A percentile compares a stretch with the other conserved stretches of the same genome.
These are phyloP conservation scores for Acanthurus lineatus DNA, from an alignment of 2,797 vertebrate genomes.

Conservation along the genomic window DNA sequence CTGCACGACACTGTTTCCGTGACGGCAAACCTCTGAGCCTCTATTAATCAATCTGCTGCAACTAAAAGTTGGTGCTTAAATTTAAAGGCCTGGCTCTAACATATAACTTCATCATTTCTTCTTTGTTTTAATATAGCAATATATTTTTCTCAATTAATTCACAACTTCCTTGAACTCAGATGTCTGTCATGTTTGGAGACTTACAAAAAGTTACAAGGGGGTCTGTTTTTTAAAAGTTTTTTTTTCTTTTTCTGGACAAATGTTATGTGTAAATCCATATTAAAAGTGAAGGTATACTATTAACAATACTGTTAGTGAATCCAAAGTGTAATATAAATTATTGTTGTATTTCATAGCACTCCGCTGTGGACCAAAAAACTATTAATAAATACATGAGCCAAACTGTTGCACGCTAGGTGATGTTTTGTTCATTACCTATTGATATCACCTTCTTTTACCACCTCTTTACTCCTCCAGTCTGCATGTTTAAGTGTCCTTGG, in stretches of 20 bases:
- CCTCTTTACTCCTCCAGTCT: no score
- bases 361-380: not conserved
- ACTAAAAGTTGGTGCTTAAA: not conserved
- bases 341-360: not conserved
- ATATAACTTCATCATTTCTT: not conserved
- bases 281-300: not conserved
- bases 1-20: constrained; percentile 6
- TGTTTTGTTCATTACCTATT: not conserved
- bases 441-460: no score
- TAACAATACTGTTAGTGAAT: not conserved
- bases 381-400: not conserved
- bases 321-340: not conserved
- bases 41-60: not conserved
- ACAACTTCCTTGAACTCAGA: not conserved
- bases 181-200: not conserved
- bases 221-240: no score
- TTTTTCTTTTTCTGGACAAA: not conserved
- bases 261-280: not conserved
- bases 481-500: no score
- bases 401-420: not conserved
- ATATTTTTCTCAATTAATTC: not conserved
- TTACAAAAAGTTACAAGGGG: not conserved
- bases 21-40: not conserved
- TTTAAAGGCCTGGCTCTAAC: not conserved
- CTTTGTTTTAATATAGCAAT: no score